phyloP scores from a whole-genome alignment of 2,888 invertebrate genomes.

The Bombyx huttoni region DNA sequence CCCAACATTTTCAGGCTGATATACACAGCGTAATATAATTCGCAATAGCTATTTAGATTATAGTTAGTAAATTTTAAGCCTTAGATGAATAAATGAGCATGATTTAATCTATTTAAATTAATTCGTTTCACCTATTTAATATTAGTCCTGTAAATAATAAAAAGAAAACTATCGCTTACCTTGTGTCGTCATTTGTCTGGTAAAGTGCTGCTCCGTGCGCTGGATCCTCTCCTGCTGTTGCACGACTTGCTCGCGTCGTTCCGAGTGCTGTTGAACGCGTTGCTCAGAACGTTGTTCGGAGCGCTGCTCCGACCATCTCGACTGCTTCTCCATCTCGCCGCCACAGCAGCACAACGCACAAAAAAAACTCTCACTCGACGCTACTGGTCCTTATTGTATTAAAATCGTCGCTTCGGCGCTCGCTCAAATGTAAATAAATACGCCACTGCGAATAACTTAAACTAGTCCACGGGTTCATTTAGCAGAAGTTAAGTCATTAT shows the following conservation, averaged over 20 bases:
- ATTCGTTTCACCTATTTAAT: background rate
- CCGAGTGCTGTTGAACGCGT: conserved; percentile 62
- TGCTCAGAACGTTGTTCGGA: conserved; percentile 51
- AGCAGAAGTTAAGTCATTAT: conserved; percentile 86
- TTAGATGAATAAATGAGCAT: background rate
- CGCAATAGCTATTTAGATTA: conserved; percentile 19
- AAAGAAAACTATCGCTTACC: conserved; percentile 12
- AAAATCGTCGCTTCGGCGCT: conserved; percentile 45
- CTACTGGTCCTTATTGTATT: conserved; percentile 49
- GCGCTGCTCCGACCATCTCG: conserved; percentile 64
- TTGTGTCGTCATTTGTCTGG: conserved; percentile 80
- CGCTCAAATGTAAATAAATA: conserved; percentile 46
- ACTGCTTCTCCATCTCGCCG: conserved; percentile 84
- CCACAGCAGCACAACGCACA: conserved; percentile 57
- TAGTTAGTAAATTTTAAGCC: background rate
- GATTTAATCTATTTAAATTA: background rate
- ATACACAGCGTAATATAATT: conserved; percentile 17
- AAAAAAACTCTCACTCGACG: conserved; percentile 63
- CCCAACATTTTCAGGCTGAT: conserved; percentile 23
- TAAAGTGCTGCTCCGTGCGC: conserved; percentile 83
- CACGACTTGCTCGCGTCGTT: conserved; percentile 53
- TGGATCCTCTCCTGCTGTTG: conserved; percentile 64
- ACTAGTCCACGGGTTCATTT: conserved; percentile 73
- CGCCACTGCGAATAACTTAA: conserved; percentile 66
- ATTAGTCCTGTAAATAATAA: background rate